Base-by-base conservation (phyloP, 1,140 invertebrate genomes). In the Trachymyrmex cornetzi region DNA sequence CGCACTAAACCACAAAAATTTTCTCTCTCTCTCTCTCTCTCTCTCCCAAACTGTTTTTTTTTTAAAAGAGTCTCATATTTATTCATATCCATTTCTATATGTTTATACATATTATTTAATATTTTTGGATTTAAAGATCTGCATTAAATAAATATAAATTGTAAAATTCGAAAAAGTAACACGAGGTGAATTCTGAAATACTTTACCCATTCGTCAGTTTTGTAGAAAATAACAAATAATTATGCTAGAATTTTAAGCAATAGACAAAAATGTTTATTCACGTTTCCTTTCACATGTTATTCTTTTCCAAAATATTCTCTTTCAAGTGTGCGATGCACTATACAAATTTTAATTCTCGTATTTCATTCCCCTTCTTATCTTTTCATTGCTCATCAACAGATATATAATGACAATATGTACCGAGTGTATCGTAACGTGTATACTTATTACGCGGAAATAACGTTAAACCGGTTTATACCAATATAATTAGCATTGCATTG, bases 401-500 rank as follows among this genome's bases (percentile, higher is more conserved):
- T 22, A 79, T 22, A 79, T 66, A 48, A 53, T 27, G 22, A 19
- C 27, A 66, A 48, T 66, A 14, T 69, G 66, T 69, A 48, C 53
- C 59, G 19, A 79, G 38, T 64, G 75, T 66, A 64, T 44, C 22
- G 22, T 63, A 79, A 79, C 16, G 27, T 16, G 19, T 66, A 64
- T 63, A 79, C 59, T 79, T 66, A 66, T 79, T 79, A 79, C 5
- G 34, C 19, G 24, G 57, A 66, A 64, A 79, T 79, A 66, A 66
- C 24, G 2, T 63, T 77, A 77, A 77, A 64, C 59, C 22, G 38
- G 75, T 77, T 77, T 77, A 44, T 44, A 77, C 75, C 22, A 19
- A 19, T 64, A 63, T 77, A 77, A 77, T 77, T 77, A 77, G 77
- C 38, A 30, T 79, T 79, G 50, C 59, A 79, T 50, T 79, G 59